Conservation (phyloP, 2,113 vertebrate species). For the Mystacornis crossleyi region DNA sequence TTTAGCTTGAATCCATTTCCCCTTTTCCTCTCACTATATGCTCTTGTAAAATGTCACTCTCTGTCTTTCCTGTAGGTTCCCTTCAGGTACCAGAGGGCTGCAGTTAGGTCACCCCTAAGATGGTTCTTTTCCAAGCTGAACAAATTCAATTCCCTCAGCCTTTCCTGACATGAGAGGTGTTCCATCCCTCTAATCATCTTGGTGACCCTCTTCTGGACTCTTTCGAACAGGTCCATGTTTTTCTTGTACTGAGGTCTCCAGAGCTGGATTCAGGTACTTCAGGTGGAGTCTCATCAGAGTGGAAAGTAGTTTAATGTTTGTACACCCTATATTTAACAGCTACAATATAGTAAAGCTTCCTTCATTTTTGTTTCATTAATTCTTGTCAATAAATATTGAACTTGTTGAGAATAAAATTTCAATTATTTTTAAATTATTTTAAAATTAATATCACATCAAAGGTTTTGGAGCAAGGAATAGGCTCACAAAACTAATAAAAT, state of each 20-base stretch:
- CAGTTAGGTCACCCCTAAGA: neutral
- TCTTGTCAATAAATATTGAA: neutral
- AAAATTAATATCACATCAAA: neutral
- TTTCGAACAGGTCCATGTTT: neutral
- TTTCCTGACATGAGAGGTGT: neutral
- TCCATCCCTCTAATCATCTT: neutral
- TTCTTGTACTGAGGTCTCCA: neutral
- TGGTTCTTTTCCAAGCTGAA: neutral
- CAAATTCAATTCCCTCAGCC: neutral
- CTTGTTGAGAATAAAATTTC: neutral
- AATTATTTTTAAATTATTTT: neutral
- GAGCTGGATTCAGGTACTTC: neutral
- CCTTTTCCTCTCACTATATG: neutral
- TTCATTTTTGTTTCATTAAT: neutral
- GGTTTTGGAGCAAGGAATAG: neutral
- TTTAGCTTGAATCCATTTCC: neutral
- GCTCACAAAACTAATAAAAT: neutral
- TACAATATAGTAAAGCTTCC: neutral
- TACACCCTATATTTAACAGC: neutral
- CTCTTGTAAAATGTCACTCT: neutral
- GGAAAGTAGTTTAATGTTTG: neutral
- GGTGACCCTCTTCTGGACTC: neutral
- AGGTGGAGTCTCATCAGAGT: neutral
- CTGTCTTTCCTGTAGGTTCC: neutral
- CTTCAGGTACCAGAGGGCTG: neutral